Conservation (phyloP, 1,140 invertebrate genomes). For the Pseudomyrmex sp. region DNA sequence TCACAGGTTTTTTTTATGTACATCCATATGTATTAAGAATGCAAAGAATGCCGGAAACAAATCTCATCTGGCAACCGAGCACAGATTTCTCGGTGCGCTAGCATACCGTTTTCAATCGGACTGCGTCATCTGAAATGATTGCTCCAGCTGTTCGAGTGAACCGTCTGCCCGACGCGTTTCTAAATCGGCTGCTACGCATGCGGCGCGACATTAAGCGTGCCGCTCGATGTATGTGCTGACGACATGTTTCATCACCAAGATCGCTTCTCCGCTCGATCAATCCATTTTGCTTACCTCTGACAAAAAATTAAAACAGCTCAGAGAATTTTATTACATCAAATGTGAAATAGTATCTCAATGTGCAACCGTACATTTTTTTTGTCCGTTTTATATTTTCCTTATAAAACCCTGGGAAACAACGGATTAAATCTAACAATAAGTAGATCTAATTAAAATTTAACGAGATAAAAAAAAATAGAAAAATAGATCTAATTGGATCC, state of each 20-base stretch:
- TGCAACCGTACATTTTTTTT: too few relatives aligned
- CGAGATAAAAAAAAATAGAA: too few relatives aligned
- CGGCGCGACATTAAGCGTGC: constrained; percentile 19
- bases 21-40: neutral
- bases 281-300: constrained; percentile 30
- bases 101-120: constrained; percentile 74
- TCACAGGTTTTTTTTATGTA: neutral
- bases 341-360: neutral
- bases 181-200: constrained; percentile 34
- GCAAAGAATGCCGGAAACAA: neutral
- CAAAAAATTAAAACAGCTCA: constrained; percentile 8
- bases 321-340: neutral
- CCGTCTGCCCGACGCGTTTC: constrained; percentile 62
- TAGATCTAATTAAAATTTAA: too few relatives aligned
- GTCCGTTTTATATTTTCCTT: too few relatives aligned
- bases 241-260: constrained; percentile 10
- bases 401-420: too few relatives aligned
- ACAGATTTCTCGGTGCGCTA: constrained; percentile 46
- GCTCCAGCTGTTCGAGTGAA: constrained; percentile 73
- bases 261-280: constrained; percentile 24
- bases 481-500: too few relatives aligned
- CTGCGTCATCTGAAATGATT: constrained; percentile 79
- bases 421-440: too few relatives aligned
- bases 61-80: neutral
- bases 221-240: constrained; percentile 4